Conservation (phyloP, 2,888 invertebrate genomes). For the Patella ulyssiponensis region DNA sequence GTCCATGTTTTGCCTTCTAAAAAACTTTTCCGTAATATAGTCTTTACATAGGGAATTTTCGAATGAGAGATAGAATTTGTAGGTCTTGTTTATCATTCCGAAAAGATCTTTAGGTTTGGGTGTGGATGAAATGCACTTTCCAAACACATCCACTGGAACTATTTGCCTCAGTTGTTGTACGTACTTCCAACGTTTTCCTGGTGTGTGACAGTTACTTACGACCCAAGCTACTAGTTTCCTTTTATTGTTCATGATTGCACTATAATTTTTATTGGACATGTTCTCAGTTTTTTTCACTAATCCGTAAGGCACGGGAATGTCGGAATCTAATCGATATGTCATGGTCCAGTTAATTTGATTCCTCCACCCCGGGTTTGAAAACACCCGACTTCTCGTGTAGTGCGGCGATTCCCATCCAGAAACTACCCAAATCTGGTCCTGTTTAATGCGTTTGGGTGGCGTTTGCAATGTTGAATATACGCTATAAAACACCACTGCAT, state of each 20-base stretch:
- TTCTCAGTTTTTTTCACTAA: not conserved
- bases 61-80: conserved; percentile 38
- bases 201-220: conserved; percentile 26
- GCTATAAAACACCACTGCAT: not conserved
- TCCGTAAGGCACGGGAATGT: conserved; percentile 34
- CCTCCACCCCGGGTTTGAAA: not conserved
- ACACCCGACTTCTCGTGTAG: not conserved
- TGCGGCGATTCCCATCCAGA: not conserved
- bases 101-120: conserved; percentile 24
- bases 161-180: conserved; percentile 20
- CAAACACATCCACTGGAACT: conserved; percentile 31
- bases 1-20: conserved; percentile 10
- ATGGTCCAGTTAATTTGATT: conserved; percentile 38
- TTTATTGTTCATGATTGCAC: conserved; percentile 17
- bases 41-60: conserved; percentile 37
- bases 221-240: conserved; percentile 28
- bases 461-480: not conserved
- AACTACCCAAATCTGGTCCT: not conserved
- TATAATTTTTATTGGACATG: conserved; percentile 4
- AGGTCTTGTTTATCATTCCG: conserved; percentile 16
- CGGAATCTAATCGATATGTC: conserved; percentile 42
- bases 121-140: conserved; percentile 32
- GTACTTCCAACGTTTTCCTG: conserved; percentile 26
- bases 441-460: not conserved
- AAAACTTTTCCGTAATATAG: conserved; percentile 41